Evolutionary conservation across 1,140 invertebrate species (phyloP).

Genomic region (Oryctes rhinoceros): DNA sequence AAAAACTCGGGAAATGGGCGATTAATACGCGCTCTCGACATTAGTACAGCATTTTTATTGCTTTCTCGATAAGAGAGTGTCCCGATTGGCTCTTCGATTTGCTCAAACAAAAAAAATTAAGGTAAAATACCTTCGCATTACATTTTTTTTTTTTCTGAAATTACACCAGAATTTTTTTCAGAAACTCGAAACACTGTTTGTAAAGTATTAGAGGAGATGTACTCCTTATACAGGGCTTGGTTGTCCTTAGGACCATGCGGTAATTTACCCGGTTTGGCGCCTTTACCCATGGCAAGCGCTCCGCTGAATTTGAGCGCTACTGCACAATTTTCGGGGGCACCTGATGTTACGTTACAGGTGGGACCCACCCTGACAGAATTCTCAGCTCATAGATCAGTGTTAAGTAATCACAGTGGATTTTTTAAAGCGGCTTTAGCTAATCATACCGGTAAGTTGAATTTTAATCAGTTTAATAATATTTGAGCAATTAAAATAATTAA

Average conservation of each 20-base stretch:
- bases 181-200: neutral
- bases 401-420: conserved; percentile 78
- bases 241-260: conserved; percentile 55
- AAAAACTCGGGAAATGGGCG: neutral
- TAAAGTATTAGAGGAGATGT: conserved; percentile 60
- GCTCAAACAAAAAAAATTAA: neutral
- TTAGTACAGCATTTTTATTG: neutral
- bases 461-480: neutral
- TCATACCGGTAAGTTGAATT: conserved; percentile 53
- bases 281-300: conserved; percentile 54
- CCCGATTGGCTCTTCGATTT: neutral
- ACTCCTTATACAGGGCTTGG: conserved; percentile 76
- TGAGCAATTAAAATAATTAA: too few species aligned
- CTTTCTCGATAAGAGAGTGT: neutral
- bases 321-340: conserved; percentile 59
- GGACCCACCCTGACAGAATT: conserved; percentile 72
- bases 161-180: neutral
- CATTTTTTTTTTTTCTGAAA: conserved; percentile 10
- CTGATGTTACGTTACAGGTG: conserved; percentile 72
- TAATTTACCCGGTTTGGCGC: conserved; percentile 38
- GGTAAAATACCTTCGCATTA: conserved; percentile 8
- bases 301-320: conserved; percentile 54
- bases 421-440: conserved; percentile 65
- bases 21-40: neutral
- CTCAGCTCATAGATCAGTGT: conserved; percentile 71